Evolutionary conservation across 2,888 invertebrate species (phyloP).

Genomic region (Ischnura elegans): DNA sequence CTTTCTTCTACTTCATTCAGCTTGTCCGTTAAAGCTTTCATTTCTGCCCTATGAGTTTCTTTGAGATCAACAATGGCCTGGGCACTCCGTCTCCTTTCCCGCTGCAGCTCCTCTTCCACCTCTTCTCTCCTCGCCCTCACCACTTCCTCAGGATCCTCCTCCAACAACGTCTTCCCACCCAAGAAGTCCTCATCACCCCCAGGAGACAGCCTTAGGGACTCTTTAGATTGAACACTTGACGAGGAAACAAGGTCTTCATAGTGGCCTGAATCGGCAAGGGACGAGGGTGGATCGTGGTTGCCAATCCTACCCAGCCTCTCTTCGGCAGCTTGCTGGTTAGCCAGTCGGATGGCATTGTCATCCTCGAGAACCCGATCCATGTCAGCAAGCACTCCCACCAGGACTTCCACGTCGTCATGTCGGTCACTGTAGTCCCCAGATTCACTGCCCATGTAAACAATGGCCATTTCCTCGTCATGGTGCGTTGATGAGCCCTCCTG

Average conservation of each 20-base stretch:
- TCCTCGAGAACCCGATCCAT: conserved; percentile 54
- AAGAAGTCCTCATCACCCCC: conserved; percentile 72
- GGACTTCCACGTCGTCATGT: conserved; percentile 47
- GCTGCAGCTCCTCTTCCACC: conserved; percentile 76
- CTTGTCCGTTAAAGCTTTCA: conserved; percentile 72
- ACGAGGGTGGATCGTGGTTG: conserved; percentile 85
- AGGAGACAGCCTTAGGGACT: conserved; percentile 76
- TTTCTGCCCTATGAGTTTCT: conserved; percentile 55
- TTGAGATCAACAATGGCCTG: conserved; percentile 58
- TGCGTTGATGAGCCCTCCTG: not conserved
- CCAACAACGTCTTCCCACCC: conserved; percentile 76
- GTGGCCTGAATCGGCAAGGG: conserved; percentile 92
- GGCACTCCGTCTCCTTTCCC: conserved; percentile 83
- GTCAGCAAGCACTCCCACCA: conserved; percentile 48
- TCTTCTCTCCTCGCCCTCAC: conserved; percentile 73
- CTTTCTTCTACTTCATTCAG: conserved; percentile 70
- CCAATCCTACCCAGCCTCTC: conserved; percentile 79
- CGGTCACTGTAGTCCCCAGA: conserved; percentile 40
- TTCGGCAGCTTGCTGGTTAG: conserved; percentile 77
- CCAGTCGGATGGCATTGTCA: conserved; percentile 62
- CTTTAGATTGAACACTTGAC: conserved; percentile 78
- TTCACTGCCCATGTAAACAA: conserved; percentile 49
- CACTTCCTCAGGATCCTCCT: conserved; percentile 86
- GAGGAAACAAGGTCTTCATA: conserved; percentile 90
- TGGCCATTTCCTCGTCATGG: conserved; percentile 43